These are phyloP conservation scores for Pongo pygmaeus DNA, from an alignment of 2,113 vertebrate species.

Conservation along the genomic window DNA sequence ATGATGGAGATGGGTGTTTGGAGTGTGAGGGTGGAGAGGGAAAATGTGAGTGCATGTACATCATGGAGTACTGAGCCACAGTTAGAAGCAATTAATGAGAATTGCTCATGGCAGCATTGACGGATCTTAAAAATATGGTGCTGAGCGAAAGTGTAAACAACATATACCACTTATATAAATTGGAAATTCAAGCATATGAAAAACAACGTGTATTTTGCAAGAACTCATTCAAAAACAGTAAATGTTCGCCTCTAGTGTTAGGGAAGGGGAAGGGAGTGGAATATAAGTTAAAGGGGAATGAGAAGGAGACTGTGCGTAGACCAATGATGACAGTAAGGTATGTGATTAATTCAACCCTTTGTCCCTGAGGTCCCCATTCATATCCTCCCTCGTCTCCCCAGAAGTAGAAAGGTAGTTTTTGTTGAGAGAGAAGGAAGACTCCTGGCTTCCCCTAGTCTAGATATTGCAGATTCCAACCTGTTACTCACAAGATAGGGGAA, in stretches of 20 bases:
- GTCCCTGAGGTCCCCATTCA: background rate
- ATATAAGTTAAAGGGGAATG: background rate
- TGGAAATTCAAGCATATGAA: background rate
- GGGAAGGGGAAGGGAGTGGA: background rate
- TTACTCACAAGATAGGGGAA: background rate
- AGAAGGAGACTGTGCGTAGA: background rate
- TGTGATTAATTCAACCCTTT: background rate
- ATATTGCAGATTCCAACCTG: background rate
- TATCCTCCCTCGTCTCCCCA: background rate
- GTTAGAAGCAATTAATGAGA: background rate
- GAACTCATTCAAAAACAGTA: background rate
- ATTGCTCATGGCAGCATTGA: background rate
- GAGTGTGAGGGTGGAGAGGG: background rate
- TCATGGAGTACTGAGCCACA: background rate
- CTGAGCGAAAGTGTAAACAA: background rate
- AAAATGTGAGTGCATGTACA: background rate
- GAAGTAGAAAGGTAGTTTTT: background rate
- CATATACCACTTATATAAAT: background rate
- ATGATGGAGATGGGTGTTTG: background rate
- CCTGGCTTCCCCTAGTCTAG: background rate
- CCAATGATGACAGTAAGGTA: fast-evolving
- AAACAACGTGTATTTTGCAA: background rate
- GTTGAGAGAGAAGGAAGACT: background rate
- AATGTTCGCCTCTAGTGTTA: background rate
- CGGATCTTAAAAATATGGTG: background rate